A percentile compares a stretch with the other conserved stretches of the same genome.
Conservation (phyloP, 1,140 invertebrate genomes). For the Eumeta japonica region DNA sequence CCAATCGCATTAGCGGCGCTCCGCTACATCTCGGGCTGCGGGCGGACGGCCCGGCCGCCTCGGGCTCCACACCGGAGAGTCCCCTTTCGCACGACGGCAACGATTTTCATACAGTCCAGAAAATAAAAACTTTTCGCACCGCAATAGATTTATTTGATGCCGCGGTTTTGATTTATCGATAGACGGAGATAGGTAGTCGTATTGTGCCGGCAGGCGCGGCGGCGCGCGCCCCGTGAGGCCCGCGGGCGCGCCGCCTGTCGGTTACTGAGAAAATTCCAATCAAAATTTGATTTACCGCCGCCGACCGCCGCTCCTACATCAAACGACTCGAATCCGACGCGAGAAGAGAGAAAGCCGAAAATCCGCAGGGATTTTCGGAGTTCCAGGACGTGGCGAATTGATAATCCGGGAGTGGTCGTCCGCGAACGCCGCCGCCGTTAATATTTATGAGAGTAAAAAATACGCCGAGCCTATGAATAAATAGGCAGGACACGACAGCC, state of each 20-base stretch:
- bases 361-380: slow-evolving; percentile 38
- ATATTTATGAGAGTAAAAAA: slow-evolving; percentile 48
- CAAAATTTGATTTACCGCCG: slow-evolving; percentile 57
- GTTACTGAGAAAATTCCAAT: slow-evolving; percentile 53
- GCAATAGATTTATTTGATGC: not conserved
- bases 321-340: slow-evolving; percentile 47
- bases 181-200: not conserved
- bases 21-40: no score
- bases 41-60: no score
- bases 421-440: slow-evolving; percentile 28
- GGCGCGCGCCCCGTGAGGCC: not conserved
- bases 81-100: not conserved
- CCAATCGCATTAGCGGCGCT: no score
- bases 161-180: not conserved
- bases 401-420: slow-evolving; percentile 43
- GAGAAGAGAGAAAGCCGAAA: slow-evolving; percentile 39
- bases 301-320: slow-evolving; percentile 48
- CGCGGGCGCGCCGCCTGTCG: slow-evolving; percentile 39
- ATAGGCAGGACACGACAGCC: slow-evolving; percentile 18
- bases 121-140: no score
- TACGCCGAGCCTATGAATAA: slow-evolving; percentile 29
- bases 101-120: no score
- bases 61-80: not conserved
- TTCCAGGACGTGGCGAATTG: slow-evolving; percentile 37
- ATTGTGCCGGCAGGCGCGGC: not conserved